Conservation (phyloP, 2,797 vertebrate genomes). For the Spinus olivaceus region DNA sequence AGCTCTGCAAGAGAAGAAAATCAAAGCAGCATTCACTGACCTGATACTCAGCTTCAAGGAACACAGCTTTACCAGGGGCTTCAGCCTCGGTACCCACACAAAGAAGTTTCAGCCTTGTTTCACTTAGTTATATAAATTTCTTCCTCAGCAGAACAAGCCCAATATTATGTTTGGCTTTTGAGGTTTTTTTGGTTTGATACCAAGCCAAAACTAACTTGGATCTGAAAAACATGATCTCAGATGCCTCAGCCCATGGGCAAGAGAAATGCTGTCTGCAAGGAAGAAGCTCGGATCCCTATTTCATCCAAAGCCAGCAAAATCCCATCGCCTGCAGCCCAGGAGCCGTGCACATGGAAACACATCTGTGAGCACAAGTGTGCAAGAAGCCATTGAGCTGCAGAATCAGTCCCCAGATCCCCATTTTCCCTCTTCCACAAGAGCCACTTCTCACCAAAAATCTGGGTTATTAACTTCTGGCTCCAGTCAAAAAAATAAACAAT, state of each 20-base stretch:
- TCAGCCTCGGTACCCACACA: background rate
- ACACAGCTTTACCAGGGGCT: background rate
- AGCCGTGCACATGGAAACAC: background rate
- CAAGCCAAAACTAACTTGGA: slow-evolving; percentile 56
- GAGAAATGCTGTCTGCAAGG: background rate
- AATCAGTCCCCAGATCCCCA: background rate
- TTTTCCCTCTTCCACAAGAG: background rate
- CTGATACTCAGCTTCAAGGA: background rate
- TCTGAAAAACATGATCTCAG: slow-evolving; percentile 37
- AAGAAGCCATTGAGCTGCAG: background rate
- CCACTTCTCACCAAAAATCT: background rate
- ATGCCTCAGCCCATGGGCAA: slow-evolving; percentile 11
- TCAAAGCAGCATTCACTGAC: background rate
- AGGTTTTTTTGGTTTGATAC: slow-evolving; percentile 55
- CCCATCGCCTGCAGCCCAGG: background rate
- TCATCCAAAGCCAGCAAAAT: slow-evolving; percentile 15
- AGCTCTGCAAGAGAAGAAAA: slow-evolving; percentile 78
- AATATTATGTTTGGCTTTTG: slow-evolving; percentile 66
- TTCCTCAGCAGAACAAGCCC: slow-evolving; percentile 56
- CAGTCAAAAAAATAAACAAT: background rate
- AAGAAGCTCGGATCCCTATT: background rate
- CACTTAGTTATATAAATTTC: slow-evolving; percentile 58
- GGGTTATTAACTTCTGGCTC: background rate
- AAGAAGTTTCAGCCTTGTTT: slow-evolving; percentile 36
- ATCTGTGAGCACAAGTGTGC: background rate